Evolutionary conservation across 2,797 vertebrate genomes (phyloP).

Genomic region (Eupleurogrammus muticus): DNA sequence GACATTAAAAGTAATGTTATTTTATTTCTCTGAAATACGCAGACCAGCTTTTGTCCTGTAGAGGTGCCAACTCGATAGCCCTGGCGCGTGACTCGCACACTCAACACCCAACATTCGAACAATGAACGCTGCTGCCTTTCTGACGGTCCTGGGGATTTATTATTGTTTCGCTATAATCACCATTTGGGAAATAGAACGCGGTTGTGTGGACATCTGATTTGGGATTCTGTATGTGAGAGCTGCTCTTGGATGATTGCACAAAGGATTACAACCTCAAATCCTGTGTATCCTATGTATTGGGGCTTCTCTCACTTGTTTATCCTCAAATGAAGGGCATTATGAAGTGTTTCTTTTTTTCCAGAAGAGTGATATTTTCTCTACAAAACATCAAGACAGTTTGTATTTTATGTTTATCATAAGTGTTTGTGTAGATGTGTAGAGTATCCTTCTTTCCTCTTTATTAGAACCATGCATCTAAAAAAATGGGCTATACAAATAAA

Average conservation of each 20-base stretch:
- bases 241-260: constrained; percentile 42
- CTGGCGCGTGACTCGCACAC: constrained; percentile 28
- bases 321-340: constrained; percentile 11
- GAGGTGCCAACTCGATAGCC: constrained; percentile 54
- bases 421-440: too few species aligned
- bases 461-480: too few species aligned
- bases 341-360: constrained; percentile 1
- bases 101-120: constrained; percentile 58
- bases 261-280: constrained; percentile 46
- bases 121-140: constrained; percentile 54
- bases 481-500: too few species aligned
- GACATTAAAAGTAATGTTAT: constrained; percentile 44
- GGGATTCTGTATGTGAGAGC: constrained; percentile 24
- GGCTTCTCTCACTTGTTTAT: constrained; percentile 16
- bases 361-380: constrained; percentile 3
- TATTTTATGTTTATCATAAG: not conserved
- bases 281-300: not conserved
- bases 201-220: constrained; percentile 38
- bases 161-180: constrained; percentile 26
- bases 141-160: constrained; percentile 44
- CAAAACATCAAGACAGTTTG: not conserved
- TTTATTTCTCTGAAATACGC: constrained; percentile 53
- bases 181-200: constrained; percentile 19
- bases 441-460: too few species aligned
- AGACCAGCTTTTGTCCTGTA: constrained; percentile 50